Percentiles rank a stretch among this genome's conserved stretches.
Evolutionary conservation across 2,888 invertebrate genomes (phyloP).

Genomic region (Pseudococcus jackbeardsleyi): DNA sequence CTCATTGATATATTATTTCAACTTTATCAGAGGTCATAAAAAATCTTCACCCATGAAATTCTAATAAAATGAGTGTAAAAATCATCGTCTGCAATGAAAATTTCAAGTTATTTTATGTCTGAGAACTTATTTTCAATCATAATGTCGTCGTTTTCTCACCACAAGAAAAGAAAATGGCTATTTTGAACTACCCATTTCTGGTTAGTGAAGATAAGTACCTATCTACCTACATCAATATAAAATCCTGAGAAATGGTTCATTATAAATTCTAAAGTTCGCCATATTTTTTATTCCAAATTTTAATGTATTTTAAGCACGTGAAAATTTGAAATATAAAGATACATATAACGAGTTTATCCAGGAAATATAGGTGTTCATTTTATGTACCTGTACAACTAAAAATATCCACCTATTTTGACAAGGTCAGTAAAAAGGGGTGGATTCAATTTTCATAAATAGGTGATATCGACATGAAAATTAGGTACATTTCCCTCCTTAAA

Average conservation of each 20-base stretch:
- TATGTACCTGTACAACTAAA: not conserved
- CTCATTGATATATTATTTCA: not conserved
- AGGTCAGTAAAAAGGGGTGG: not conserved
- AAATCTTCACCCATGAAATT: not conserved
- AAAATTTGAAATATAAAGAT: not conserved
- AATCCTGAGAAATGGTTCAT: not conserved
- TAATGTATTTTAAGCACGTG: not conserved
- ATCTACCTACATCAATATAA: too few species aligned
- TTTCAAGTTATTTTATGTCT: not conserved
- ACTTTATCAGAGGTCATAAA: not conserved
- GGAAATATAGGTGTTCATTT: too few species aligned
- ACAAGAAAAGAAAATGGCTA: not conserved
- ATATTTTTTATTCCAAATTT: not conserved
- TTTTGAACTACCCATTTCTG: not conserved
- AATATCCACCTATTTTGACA: not conserved
- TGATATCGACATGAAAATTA: not conserved
- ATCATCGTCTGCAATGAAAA: not conserved
- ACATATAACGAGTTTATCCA: too few species aligned
- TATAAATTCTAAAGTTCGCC: not conserved
- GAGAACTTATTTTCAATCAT: not conserved
- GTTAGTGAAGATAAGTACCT: not conserved
- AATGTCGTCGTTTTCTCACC: not conserved
- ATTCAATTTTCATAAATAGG: not conserved
- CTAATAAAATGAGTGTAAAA: not conserved
- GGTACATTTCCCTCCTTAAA: not conserved